Percentiles rank a stretch among this genome's conserved stretches.
Conservation (phyloP, 2,888 invertebrate species). For the Caenorhabditis sp. region DNA sequence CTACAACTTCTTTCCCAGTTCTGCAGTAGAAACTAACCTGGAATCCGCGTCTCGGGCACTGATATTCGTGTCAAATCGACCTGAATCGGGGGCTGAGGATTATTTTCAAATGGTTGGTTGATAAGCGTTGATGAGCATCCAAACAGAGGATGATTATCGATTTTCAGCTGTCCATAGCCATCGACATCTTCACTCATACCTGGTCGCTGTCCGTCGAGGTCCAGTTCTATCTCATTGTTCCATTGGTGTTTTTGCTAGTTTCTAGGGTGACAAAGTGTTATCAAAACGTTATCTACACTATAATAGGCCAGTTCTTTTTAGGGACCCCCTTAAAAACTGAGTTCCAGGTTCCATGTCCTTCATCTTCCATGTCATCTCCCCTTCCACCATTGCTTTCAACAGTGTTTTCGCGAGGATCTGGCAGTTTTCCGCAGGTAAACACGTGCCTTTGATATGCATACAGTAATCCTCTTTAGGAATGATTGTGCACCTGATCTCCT, state of each 20-base stretch:
- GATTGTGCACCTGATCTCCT: constrained; percentile 2
- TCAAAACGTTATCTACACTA: neutral
- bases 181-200: constrained; percentile 50
- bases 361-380: neutral
- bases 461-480: neutral
- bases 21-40: neutral
- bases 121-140: too few relatives aligned
- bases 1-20: neutral
- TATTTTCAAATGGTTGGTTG: constrained; percentile 49
- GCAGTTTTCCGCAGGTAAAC: constrained; percentile 46
- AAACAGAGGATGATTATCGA: constrained; percentile 33
- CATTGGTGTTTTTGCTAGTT: constrained; percentile 25
- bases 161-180: constrained; percentile 15
- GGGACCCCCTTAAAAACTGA: too few relatives aligned
- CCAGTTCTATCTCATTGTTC: constrained; percentile 47
- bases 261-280: neutral
- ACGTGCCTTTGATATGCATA: too few relatives aligned
- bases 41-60: constrained; percentile 8
- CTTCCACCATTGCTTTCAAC: constrained; percentile 26
- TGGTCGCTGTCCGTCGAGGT: constrained; percentile 56
- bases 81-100: constrained; percentile 9
- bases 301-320: neutral
- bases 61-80: constrained; percentile 29
- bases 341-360: neutral
- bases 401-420: constrained; percentile 50